Conservation (phyloP, 2,113 vertebrate genomes). For the Aspidoscelis tigris region DNA sequence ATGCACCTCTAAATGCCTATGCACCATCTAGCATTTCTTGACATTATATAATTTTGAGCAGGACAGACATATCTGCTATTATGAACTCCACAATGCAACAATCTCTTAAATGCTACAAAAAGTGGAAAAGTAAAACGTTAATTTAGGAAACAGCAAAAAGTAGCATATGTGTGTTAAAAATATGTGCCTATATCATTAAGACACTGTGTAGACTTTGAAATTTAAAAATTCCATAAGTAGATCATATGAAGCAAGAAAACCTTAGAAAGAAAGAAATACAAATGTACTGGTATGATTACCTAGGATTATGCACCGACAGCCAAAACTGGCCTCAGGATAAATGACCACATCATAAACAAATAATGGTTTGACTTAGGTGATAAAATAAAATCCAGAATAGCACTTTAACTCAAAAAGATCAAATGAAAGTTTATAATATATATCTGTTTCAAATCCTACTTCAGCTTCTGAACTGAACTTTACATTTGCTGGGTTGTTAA, state of each 20-base stretch:
- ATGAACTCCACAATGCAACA: slow-evolving; percentile 36
- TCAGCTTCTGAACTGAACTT: slow-evolving; percentile 39
- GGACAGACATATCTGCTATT: slow-evolving; percentile 39
- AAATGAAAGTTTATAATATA: slow-evolving; percentile 64
- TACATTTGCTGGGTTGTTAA: not conserved
- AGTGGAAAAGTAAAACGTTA: slow-evolving; percentile 56
- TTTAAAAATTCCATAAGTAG: slow-evolving; percentile 29
- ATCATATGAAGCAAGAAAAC: slow-evolving; percentile 47
- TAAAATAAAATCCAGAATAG: slow-evolving; percentile 58
- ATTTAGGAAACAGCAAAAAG: slow-evolving; percentile 61
- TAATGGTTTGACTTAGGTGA: slow-evolving; percentile 39
- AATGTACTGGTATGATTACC: slow-evolving; percentile 43
- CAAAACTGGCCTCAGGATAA: slow-evolving; percentile 32
- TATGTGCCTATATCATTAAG: slow-evolving; percentile 58
- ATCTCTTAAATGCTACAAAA: slow-evolving; percentile 42
- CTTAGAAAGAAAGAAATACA: slow-evolving; percentile 40
- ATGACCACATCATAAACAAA: slow-evolving; percentile 52
- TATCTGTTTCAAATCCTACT: slow-evolving; percentile 56
- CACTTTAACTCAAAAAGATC: slow-evolving; percentile 55
- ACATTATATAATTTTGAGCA: not conserved
- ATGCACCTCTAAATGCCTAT: slow-evolving; percentile 30
- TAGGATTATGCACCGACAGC: slow-evolving; percentile 43
- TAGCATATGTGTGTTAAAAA: slow-evolving; percentile 62
- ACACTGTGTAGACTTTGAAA: slow-evolving; percentile 51
- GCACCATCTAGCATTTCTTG: slow-evolving; percentile 2